These are phyloP conservation scores for Cygnus atratus DNA, from an alignment of 2,113 vertebrate genomes.

Conservation along the genomic window DNA sequence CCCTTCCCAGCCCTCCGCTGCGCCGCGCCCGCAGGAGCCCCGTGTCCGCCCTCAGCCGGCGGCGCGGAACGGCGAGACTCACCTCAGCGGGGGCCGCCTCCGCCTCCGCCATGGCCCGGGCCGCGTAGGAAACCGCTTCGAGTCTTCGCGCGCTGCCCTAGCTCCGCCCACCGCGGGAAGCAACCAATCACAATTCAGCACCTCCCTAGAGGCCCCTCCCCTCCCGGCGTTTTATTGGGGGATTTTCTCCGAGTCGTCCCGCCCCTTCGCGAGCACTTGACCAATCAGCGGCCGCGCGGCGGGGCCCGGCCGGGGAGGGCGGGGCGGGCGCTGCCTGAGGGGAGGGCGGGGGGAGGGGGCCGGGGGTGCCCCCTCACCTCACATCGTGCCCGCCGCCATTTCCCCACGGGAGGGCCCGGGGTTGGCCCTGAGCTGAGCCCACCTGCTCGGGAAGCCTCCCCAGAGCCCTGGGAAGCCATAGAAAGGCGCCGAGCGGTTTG, in stretches of 20 bases:
- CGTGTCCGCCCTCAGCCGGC: fast-evolving
- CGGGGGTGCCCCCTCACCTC: too few species aligned
- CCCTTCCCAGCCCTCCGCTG: fast-evolving
- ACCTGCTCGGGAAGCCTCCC: too few species aligned
- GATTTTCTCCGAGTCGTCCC: fast-evolving
- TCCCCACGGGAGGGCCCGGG: too few species aligned
- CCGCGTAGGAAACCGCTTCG: not conserved
- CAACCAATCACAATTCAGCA: not conserved
- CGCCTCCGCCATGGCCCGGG: fast-evolving
- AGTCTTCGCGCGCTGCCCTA: constrained; percentile 38
- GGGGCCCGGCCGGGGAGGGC: fast-evolving
- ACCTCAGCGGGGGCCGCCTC: not conserved
- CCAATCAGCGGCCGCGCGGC: not conserved
- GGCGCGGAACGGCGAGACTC: fast-evolving
- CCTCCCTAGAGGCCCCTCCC: fast-evolving
- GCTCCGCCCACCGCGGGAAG: fast-evolving
- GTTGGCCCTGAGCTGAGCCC: too few species aligned
- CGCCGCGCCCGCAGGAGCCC: fast-evolving
- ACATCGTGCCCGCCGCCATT: too few species aligned
- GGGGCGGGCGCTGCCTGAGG: fast-evolving
- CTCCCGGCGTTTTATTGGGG: fast-evolving
- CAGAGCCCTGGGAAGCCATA: fast-evolving
- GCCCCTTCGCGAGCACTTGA: fast-evolving
- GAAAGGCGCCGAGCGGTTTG: too few species aligned
- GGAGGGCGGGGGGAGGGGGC: too few species aligned